A percentile compares a stretch with the other conserved stretches of the same genome.
These are phyloP conservation scores for Pimephales promelas DNA, from an alignment of 2,113 vertebrate genomes.

Conservation along the genomic window DNA sequence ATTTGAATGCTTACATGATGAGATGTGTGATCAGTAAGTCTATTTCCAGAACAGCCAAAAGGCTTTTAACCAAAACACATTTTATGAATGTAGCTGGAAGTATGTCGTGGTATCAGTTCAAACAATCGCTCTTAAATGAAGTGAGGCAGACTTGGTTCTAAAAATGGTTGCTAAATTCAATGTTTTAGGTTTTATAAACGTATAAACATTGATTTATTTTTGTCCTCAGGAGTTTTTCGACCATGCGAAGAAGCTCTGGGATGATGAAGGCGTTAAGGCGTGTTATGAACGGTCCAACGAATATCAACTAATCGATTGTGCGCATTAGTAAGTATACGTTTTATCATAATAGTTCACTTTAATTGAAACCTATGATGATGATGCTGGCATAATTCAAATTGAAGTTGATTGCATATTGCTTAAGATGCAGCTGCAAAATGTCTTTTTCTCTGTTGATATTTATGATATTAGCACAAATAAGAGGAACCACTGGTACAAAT, in stretches of 20 bases:
- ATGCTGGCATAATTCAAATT: too few relatives aligned
- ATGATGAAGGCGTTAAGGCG: slow-evolving; percentile 96
- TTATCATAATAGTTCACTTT: neutral
- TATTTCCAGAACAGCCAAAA: slow-evolving; percentile 36
- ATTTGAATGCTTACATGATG: neutral
- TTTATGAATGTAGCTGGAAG: slow-evolving; percentile 23
- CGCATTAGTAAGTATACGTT: slow-evolving; percentile 91
- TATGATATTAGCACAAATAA: neutral
- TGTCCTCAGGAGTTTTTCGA: slow-evolving; percentile 95
- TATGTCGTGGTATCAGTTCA: neutral
- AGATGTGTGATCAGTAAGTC: slow-evolving; percentile 21
- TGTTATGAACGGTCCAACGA: slow-evolving; percentile 98
- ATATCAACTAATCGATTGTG: slow-evolving; percentile 98
- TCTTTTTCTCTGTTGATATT: neutral
- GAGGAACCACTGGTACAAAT: too few relatives aligned
- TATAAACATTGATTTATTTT: neutral
- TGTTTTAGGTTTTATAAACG: neutral
- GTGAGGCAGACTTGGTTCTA: neutral
- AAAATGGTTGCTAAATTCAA: neutral
- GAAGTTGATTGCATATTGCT: neutral
- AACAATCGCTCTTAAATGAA: neutral
- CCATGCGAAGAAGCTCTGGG: slow-evolving; percentile 98
- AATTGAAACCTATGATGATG: neutral
- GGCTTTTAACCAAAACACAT: slow-evolving; percentile 27
- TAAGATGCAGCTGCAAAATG: neutral